These are phyloP conservation scores for Pelecanus crispus DNA, from an alignment of 2,113 vertebrate genomes.

Conservation along the genomic window DNA sequence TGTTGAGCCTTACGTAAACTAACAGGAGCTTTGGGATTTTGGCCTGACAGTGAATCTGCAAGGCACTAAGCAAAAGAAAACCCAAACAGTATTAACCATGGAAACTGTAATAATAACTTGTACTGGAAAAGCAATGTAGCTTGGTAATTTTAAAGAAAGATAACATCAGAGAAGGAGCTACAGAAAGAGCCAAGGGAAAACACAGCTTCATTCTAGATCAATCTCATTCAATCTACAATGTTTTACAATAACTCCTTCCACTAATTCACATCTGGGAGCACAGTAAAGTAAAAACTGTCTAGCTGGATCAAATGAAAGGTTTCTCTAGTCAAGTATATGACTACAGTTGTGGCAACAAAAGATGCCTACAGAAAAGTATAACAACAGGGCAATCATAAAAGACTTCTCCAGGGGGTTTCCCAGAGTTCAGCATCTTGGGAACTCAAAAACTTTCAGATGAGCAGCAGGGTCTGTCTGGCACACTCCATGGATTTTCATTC, in stretches of 20 bases:
- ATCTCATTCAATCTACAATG: background rate
- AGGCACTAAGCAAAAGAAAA: background rate
- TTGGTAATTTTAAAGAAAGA: conserved; percentile 1
- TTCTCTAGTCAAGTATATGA: background rate
- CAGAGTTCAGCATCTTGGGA: background rate
- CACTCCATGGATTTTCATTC: background rate
- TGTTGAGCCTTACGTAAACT: conserved; percentile 20
- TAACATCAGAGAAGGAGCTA: conserved; percentile 5
- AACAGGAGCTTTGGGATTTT: conserved; percentile 46
- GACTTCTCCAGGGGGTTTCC: background rate
- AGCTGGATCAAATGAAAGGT: background rate
- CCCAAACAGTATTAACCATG: background rate
- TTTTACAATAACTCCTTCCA: background rate
- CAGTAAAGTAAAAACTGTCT: background rate
- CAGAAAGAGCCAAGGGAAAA: conserved; percentile 14
- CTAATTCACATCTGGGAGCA: background rate
- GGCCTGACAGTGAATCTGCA: background rate
- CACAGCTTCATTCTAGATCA: conserved; percentile 16
- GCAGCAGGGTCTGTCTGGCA: background rate
- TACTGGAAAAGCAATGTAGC: background rate
- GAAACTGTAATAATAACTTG: conserved; percentile 32
- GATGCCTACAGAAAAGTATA: background rate
- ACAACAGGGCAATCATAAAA: background rate
- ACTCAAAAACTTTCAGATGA: background rate
- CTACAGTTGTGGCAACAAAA: background rate